Evolutionary conservation across 2,888 invertebrate species (phyloP).

Genomic region (Laothoe populi): DNA sequence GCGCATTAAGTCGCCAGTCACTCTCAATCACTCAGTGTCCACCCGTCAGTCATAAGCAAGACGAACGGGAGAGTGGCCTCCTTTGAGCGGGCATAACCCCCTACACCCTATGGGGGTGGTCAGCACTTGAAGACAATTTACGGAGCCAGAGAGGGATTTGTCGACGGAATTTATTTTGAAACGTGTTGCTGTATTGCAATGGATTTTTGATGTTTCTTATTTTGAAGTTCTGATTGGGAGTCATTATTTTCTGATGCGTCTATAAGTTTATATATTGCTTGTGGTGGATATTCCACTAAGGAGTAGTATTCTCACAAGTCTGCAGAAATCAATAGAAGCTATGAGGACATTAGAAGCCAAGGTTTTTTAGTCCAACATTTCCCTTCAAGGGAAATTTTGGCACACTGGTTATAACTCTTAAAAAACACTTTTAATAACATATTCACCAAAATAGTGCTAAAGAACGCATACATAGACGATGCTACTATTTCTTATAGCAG

Average conservation of each 20-base stretch:
- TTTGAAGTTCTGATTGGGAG: conserved; percentile 19
- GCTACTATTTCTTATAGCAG: no score
- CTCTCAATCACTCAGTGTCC: conserved; percentile 85
- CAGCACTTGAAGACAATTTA: conserved; percentile 84
- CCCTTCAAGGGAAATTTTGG: no score
- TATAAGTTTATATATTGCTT: no score
- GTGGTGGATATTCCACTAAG: no score
- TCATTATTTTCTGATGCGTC: neutral
- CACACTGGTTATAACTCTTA: no score
- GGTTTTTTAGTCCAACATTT: no score
- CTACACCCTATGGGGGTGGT: conserved; percentile 65
- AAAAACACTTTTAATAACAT: no score
- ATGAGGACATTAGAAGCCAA: no score
- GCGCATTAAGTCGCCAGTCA: conserved; percentile 83
- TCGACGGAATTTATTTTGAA: conserved; percentile 80
- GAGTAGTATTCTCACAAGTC: no score
- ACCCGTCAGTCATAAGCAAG: conserved; percentile 84
- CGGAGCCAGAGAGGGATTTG: conserved; percentile 75
- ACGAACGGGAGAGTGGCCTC: conserved; percentile 80
- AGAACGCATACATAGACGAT: no score
- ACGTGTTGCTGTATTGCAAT: conserved; percentile 60
- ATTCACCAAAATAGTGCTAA: no score
- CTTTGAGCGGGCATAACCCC: conserved; percentile 53
- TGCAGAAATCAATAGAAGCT: no score
- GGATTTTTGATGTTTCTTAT: conserved; percentile 54